A percentile compares a stretch with the other conserved stretches of the same genome.
Conservation (phyloP, 2,113 vertebrate species). For the Odocoileus virginianus region DNA sequence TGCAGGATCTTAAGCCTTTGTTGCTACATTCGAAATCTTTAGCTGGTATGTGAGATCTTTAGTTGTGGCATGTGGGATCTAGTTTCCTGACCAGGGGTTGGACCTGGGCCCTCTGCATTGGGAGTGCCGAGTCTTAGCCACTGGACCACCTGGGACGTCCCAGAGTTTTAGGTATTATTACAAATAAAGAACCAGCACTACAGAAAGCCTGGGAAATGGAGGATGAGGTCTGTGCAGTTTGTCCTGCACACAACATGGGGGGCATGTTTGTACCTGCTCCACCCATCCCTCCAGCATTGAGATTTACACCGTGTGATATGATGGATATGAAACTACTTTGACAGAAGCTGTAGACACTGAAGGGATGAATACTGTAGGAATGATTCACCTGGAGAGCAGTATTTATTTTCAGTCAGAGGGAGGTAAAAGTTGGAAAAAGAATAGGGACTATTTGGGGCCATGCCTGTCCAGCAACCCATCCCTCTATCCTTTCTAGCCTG, state of each 20-base stretch:
- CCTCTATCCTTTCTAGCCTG: not conserved
- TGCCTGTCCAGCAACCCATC: not conserved
- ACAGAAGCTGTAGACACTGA: not conserved
- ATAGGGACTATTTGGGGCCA: not conserved
- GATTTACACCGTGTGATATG: too few species aligned
- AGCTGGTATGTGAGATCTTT: not conserved
- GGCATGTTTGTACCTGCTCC: not conserved
- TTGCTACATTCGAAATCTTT: not conserved
- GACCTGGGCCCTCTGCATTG: not conserved
- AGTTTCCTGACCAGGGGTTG: not conserved
- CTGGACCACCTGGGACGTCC: not conserved
- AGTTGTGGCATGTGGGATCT: not conserved
- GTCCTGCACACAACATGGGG: not conserved
- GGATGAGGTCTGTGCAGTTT: not conserved
- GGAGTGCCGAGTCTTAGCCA: not conserved
- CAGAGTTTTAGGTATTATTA: not conserved
- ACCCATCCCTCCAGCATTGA: not conserved
- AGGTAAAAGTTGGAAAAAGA: not conserved
- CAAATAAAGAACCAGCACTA: not conserved
- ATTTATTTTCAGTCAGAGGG: not conserved
- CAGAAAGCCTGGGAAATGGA: not conserved
- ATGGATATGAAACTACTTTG: not conserved
- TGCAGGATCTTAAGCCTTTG: not conserved
- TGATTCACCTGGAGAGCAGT: not conserved
- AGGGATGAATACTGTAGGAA: not conserved